Evolutionary conservation across 2,797 vertebrate species (phyloP).

Genomic region (Kryptopterus vitreolus): DNA sequence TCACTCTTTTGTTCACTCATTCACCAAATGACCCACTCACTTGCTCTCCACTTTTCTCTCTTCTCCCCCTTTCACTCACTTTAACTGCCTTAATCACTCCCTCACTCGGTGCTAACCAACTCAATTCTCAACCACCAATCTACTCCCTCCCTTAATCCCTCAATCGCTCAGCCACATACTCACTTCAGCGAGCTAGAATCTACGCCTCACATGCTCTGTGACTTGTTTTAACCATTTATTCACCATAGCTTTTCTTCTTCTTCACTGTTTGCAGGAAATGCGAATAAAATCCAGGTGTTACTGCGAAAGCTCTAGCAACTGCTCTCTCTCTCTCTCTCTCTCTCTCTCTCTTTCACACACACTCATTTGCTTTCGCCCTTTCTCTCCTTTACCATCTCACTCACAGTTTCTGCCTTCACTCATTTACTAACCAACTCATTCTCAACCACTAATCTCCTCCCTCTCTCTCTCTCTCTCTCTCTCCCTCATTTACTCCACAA

Average conservation of each 20-base stretch:
- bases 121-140: too few relatives aligned
- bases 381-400: too few relatives aligned
- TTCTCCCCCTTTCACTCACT: background rate
- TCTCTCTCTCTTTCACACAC: background rate
- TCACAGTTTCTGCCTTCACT: too few relatives aligned
- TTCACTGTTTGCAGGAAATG: conserved; percentile 51
- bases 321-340: background rate
- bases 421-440: background rate
- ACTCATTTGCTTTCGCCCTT: background rate
- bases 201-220: conserved; percentile 30
- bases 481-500: background rate
- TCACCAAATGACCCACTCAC: background rate
- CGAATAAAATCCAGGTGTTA: conserved; percentile 59
- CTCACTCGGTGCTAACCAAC: too few relatives aligned
- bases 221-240: conserved; percentile 53
- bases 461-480: background rate
- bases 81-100: background rate
- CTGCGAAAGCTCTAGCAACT: conserved; percentile 37
- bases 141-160: background rate
- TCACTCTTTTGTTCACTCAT: too few relatives aligned
- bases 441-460: background rate
- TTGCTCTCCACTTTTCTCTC: background rate
- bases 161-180: background rate
- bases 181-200: conserved; percentile 20
- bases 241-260: too few relatives aligned